Evolutionary conservation across 2,888 invertebrate genomes (phyloP), one percentile per base, ranked within the genome.

Genomic region (Drosophila pegasa): DNA sequence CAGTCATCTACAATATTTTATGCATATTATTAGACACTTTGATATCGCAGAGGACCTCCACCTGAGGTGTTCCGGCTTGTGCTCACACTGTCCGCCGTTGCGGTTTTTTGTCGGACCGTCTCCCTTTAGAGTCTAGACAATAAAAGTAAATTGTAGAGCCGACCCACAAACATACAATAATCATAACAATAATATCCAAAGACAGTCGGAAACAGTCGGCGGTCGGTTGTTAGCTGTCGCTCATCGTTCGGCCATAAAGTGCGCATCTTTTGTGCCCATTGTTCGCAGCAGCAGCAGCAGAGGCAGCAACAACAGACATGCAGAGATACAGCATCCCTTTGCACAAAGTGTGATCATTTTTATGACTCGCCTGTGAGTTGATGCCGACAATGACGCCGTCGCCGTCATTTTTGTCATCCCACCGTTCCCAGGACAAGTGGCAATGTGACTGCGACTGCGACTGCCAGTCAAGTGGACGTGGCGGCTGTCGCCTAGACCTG

Each of bases 271-370:
- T 66, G 59, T 64, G 50, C 35, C 59, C 56, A 75, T 86, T 84
- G 83, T 84, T 88, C 52, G 62, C 61, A 67, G 54, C 57, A 67
- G 41, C 58, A 52, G 22, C 75, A 67, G 48, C 59, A 78, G 0
- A 20, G 14, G 1, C 40, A 20, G 4, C 37, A 16, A 38, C 38
- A 38, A 10, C 38, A 18, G n/a, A n/a, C n/a, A n/a, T n/a, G 9
- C 10, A 38, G 2, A 8, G 41, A 56, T 29, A 5, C 74, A 76
- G 62, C 59, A 74, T 75, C 72, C 68, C 75, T 10, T 48, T 8
- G 60, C 78, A 84, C 78, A 78, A 87, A 87, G 86, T 86, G 86
- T 88, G 85, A 88, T 88, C 79, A 75, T 59, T 86, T 86, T 86
- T 88, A 86, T 86, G 88, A 81, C 74, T 81, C 55, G 86, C 74